Evolutionary conservation across 2,888 invertebrate genomes (phyloP), one percentile per base, ranked within the genome.

Genomic region (Candidula unifasciata): DNA sequence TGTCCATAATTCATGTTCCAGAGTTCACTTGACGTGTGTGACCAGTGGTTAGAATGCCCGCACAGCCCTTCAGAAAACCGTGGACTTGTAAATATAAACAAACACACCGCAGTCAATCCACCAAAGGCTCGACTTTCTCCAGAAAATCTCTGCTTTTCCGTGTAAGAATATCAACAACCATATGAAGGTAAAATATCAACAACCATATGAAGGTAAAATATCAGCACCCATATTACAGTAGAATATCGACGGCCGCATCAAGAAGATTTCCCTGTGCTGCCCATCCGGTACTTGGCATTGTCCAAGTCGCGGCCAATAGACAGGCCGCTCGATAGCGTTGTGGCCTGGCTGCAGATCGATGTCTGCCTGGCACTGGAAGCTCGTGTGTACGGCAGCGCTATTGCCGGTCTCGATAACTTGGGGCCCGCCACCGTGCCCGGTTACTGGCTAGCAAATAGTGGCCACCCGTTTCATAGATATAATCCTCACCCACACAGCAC

Each of bases 301-400:
- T 54, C 54, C 74, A 74, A 3, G 30, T 30, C 33, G n/a, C 13
- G 74, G 33, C 74, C 30, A 74, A 18, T 30, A 54, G 74, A 30
- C 30, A 21, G 74, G 54, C 52, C 27, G 27, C 73, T n/a, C 10
- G 73, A 73, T 52, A 27, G 73, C 27, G 27, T 8, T 5, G 13
- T 54, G 74, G 54, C 54, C 74, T 57, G 24, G 74, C 52, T 21
- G 24, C 16, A 5, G 30, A 74, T 74, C 74, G 74, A 74, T 74
- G 18, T 54, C 16, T 54, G 74, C 54, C 73, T 54, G 30, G 54
- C 13, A 30, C 74, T 13, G 24, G n/a, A n/a, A 27, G 44, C 44
- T 10, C 2, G 54, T 3, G 30, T 57, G 74, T 30, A 54, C 6
- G 30, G 54, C 54, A 0, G 27, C 8, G 52, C 52, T 74, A 3